A percentile compares a stretch with the other conserved stretches of the same genome.
phyloP scores from a whole-genome alignment of 1,140 invertebrate species.

The Hermetia illucens region DNA sequence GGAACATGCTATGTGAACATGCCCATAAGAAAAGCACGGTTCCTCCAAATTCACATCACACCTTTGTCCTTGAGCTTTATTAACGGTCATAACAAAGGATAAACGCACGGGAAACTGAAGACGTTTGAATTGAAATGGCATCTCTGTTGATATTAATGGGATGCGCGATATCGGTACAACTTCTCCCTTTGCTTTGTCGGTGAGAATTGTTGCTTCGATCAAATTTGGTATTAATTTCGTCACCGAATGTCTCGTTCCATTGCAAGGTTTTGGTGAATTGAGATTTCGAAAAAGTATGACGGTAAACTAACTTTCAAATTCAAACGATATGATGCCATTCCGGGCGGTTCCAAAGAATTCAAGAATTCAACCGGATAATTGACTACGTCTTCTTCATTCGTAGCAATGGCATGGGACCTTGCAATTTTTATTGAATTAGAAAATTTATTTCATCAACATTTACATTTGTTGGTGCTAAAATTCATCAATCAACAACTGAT shows the following conservation, averaged over 20 bases:
- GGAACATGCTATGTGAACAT: slow-evolving; percentile 15
- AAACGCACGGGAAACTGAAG: slow-evolving; percentile 21
- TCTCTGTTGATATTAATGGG: slow-evolving; percentile 21
- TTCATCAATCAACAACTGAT: no score
- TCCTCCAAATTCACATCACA: slow-evolving; percentile 22
- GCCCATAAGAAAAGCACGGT: slow-evolving; percentile 10
- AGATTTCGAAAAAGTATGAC: slow-evolving; percentile 32
- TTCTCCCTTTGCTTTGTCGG: slow-evolving; percentile 17
- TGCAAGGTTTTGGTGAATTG: slow-evolving; percentile 22
- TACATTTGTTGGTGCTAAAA: slow-evolving; percentile 20
- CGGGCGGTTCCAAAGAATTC: slow-evolving; percentile 16
- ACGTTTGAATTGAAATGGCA: slow-evolving; percentile 6
- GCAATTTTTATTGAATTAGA: slow-evolving; percentile 16
- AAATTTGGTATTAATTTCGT: slow-evolving; percentile 25
- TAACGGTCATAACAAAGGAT: slow-evolving; percentile 38
- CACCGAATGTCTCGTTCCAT: slow-evolving; percentile 22
- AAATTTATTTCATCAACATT: slow-evolving; percentile 14
- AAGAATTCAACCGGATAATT: slow-evolving; percentile 25
- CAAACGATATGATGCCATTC: slow-evolving; percentile 14
- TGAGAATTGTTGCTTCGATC: slow-evolving; percentile 22
- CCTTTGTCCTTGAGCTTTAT: slow-evolving; percentile 40
- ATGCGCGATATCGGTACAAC: slow-evolving; percentile 24
- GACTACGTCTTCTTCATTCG: slow-evolving; percentile 12
- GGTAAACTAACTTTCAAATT: slow-evolving; percentile 13
- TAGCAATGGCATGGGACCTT: slow-evolving; percentile 9